Base-by-base conservation (phyloP, 1,140 invertebrate species). In the Latrodectus geometricus region DNA sequence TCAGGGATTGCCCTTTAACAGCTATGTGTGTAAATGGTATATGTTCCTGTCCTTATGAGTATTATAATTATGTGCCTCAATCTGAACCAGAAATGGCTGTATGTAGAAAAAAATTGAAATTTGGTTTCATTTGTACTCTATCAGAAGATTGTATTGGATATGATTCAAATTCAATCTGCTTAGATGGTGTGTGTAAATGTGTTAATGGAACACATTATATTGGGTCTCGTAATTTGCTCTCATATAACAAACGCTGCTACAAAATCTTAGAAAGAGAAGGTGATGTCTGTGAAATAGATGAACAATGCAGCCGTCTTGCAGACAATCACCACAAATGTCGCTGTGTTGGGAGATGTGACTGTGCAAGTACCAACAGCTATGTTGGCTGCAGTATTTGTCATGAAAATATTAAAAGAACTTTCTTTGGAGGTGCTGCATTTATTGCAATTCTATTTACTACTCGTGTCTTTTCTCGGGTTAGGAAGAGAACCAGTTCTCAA, bases 381-480 rank as follows among this genome's bases (percentile, higher is more conserved):
- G 68, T 23, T 11, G 85, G 85, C 49, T 86, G 85, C 54, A 86
- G 85, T 69, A 86, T 86, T 23, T 86, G 85, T 54, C 85, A 86
- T 52, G 85, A 86, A 66, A 86, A 86, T 35, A 86, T 86, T 65
- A 86, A 86, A 35, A 56, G 85, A 52, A 86, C 85, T 9, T 86
- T 86, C n/a, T 86, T 86, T 80, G 85, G 85, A 5, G 85, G 85
- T n/a, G 85, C 85, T 21, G 85, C 85, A 14, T 86, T 86, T 48
- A 86, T 86, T 66, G 77, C 78, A 15, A 61, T 86, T 65, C 50
- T 86, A 23, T 54, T 86, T 8, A 72, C 85, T 4, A 78, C 85
- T 4, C 85, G 85, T 23, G 68, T 86, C 0, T 79, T 86, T 17
- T 79, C 85, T 0, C 79, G 72, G 14, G 78, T 86, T 68, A 48